Evolutionary conservation across 2,888 invertebrate genomes (phyloP).

Genomic region (Catocala fraxini): DNA sequence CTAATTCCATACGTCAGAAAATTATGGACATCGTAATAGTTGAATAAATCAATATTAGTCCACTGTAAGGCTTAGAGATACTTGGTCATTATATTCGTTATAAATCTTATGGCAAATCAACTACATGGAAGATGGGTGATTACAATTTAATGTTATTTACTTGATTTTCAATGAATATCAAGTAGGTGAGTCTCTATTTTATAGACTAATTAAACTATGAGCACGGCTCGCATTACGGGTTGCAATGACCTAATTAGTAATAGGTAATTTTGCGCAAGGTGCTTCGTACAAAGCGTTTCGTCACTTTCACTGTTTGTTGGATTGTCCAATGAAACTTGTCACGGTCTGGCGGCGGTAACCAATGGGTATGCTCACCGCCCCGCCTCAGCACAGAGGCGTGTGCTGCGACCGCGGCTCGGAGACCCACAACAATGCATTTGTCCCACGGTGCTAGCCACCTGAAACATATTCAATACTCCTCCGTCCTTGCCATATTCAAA

Average conservation of each 20-base stretch:
- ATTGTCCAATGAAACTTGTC: slow-evolving; percentile 85
- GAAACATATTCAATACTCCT: slow-evolving; percentile 18
- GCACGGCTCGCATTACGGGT: slow-evolving; percentile 20
- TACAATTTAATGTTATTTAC: slow-evolving; percentile 1
- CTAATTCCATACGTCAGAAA: neutral
- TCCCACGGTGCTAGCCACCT: slow-evolving; percentile 49
- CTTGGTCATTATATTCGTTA: slow-evolving; percentile 3
- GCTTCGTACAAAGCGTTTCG: slow-evolving; percentile 71
- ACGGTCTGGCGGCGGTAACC: slow-evolving; percentile 80
- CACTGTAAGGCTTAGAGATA: neutral
- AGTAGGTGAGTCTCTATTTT: neutral
- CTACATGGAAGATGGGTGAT: neutral
- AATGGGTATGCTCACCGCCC: slow-evolving; percentile 80
- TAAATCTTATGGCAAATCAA: neutral
- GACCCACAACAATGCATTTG: slow-evolving; percentile 64
- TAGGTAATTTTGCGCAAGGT: slow-evolving; percentile 74
- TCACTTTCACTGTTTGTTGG: slow-evolving; percentile 81
- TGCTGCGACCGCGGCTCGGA: slow-evolving; percentile 66
- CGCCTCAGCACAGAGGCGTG: slow-evolving; percentile 83
- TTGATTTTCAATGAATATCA: slow-evolving; percentile 3
- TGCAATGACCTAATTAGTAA: slow-evolving; percentile 59
- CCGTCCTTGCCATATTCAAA: slow-evolving; percentile 35
- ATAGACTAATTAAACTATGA: neutral
- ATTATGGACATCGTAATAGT: slow-evolving; percentile 5
- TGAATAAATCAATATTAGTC: slow-evolving; percentile 10